Conservation (phyloP, 2,888 invertebrate genomes). For the Lasioglossum morio region DNA sequence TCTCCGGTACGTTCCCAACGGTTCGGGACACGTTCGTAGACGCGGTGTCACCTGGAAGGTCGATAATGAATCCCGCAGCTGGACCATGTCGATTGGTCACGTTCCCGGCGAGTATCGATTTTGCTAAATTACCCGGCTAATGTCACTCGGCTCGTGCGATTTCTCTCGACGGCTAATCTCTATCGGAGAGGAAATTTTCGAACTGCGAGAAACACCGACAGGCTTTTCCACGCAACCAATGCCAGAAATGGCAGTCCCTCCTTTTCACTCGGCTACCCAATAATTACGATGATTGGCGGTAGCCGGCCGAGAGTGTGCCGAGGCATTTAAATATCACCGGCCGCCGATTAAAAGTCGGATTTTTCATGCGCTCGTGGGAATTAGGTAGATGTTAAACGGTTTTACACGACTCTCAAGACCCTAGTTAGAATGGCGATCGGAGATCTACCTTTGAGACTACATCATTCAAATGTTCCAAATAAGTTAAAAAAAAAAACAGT, state of each 20-base stretch:
- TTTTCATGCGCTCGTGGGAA: constrained; percentile 41
- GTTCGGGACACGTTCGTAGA: constrained; percentile 16
- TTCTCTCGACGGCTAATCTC: constrained; percentile 41
- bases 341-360: constrained; percentile 40
- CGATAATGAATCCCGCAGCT: constrained; percentile 64
- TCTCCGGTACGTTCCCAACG: background rate
- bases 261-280: constrained; percentile 36
- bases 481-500: background rate
- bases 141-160: constrained; percentile 56
- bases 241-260: constrained; percentile 31
- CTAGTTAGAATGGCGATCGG: background rate
- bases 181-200: background rate
- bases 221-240: constrained; percentile 33
- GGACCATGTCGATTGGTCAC: constrained; percentile 63
- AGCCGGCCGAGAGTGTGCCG: constrained; percentile 42
- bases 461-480: background rate
- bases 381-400: background rate
- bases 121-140: constrained; percentile 55
- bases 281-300: constrained; percentile 67
- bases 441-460: background rate
- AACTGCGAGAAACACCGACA: background rate
- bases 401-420: background rate
- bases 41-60: constrained; percentile 50
- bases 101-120: constrained; percentile 58
- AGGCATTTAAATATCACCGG: constrained; percentile 65